phyloP scores from a whole-genome alignment of 2,888 invertebrate species.

The Frankliniella fusca region DNA sequence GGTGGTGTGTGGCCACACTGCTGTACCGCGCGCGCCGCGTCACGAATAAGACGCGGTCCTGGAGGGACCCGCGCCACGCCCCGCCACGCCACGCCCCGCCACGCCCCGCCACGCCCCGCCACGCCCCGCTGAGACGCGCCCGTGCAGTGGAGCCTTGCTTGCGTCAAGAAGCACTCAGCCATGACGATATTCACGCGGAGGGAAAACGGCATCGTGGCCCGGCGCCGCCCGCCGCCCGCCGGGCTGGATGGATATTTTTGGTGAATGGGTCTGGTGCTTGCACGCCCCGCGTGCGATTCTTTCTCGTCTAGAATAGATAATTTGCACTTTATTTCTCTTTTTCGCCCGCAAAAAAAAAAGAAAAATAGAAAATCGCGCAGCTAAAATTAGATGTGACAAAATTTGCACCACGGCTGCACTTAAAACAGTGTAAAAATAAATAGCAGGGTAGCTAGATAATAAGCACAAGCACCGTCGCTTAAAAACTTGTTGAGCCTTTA shows the following conservation, averaged over 20 bases:
- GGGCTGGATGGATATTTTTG: not conserved
- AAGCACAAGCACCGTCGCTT: no score
- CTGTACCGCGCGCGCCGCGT: not conserved
- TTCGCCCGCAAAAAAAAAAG: no score
- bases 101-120: not conserved
- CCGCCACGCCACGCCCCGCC: not conserved
- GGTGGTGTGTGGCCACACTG: no score
- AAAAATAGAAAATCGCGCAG: no score
- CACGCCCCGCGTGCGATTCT: no score
- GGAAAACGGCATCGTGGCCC: not conserved
- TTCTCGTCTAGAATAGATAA: no score
- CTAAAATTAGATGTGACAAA: no score
- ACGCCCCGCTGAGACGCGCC: not conserved
- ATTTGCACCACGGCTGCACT: no score
- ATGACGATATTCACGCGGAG: not conserved
- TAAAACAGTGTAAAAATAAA: no score
- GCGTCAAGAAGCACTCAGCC: constrained; percentile 20
- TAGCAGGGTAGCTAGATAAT: no score
- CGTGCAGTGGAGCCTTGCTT: not conserved
- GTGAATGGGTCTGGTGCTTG: not conserved
- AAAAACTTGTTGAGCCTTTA: no score
- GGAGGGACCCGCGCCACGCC: not conserved
- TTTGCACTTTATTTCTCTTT: no score
- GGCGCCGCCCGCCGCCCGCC: not conserved
- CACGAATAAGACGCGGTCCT: constrained; percentile 15